Conservation (phyloP, 2,113 vertebrate species). For the Noctilio leporinus region DNA sequence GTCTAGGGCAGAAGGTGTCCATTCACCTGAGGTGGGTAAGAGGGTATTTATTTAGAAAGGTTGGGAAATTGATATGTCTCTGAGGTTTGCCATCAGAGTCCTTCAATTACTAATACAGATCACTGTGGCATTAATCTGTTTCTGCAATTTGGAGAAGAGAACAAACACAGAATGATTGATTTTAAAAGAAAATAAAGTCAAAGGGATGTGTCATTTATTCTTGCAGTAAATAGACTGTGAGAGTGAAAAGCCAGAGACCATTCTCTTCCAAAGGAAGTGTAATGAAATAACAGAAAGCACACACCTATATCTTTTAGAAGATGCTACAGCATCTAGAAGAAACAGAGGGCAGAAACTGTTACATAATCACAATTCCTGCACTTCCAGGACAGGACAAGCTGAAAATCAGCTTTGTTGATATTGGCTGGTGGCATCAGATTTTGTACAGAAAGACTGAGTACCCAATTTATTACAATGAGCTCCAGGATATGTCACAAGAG, state of each 20-base stretch:
- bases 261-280: background rate
- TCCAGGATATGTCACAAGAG: constrained; percentile 36
- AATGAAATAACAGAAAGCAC: background rate
- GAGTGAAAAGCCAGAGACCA: background rate
- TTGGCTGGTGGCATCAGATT: constrained; percentile 43
- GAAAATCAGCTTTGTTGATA: constrained; percentile 9
- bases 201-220: constrained; percentile 4
- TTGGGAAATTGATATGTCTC: constrained; percentile 2
- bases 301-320: background rate
- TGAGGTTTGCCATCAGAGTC: background rate
- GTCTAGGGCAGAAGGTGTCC: background rate
- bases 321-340: background rate
- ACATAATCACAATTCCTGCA: background rate
- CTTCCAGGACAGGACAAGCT: background rate
- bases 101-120: constrained; percentile 30
- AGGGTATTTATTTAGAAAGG: constrained; percentile 27
- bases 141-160: background rate
- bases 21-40: background rate
- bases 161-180: background rate
- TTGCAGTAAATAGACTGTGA: background rate
- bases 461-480: constrained; percentile 26
- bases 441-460: constrained; percentile 54
- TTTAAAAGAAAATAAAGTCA: constrained; percentile 40
- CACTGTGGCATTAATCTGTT: constrained; percentile 54
- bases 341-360: constrained; percentile 28